phyloP scores from a whole-genome alignment of 2,888 invertebrate genomes.

The Branchellion lobata region DNA sequence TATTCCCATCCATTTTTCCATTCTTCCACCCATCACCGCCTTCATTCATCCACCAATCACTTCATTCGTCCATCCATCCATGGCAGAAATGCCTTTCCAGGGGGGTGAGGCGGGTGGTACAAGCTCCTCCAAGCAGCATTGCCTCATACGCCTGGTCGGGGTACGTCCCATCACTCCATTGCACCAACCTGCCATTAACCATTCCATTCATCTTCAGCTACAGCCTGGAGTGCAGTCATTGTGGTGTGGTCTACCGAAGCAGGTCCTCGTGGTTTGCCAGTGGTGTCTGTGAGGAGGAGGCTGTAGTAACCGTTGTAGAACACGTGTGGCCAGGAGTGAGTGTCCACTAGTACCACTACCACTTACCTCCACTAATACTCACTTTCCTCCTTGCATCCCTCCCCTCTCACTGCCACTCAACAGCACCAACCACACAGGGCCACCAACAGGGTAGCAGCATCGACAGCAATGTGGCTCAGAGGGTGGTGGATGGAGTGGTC shows the following conservation, averaged over 20 bases:
- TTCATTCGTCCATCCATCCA: conserved; percentile 29
- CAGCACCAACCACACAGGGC: conserved; percentile 53
- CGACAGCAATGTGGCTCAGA: conserved; percentile 68
- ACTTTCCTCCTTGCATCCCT: too few relatives aligned
- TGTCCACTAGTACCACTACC: conserved; percentile 17
- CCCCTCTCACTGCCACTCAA: not conserved
- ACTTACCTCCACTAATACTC: too few relatives aligned
- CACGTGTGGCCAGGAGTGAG: conserved; percentile 71
- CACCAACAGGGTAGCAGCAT: conserved; percentile 61
- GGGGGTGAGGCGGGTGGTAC: not conserved
- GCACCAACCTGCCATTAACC: not conserved
- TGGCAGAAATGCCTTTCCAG: not conserved
- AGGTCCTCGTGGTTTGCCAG: conserved; percentile 81
- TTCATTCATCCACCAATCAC: not conserved
- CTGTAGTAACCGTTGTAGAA: conserved; percentile 70
- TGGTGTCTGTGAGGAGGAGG: conserved; percentile 71
- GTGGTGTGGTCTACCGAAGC: conserved; percentile 74
- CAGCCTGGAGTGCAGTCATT: conserved; percentile 74
- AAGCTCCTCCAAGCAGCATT: not conserved
- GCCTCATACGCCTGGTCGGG: conserved; percentile 8
- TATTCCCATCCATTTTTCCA: not conserved
- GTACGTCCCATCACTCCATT: not conserved
- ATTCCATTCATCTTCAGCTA: conserved; percentile 60
- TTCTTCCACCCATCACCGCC: conserved; percentile 28
- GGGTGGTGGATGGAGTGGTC: conserved; percentile 70